Evolutionary conservation across 2,888 invertebrate genomes (phyloP).

Genomic region (Metopia argyrocephala): DNA sequence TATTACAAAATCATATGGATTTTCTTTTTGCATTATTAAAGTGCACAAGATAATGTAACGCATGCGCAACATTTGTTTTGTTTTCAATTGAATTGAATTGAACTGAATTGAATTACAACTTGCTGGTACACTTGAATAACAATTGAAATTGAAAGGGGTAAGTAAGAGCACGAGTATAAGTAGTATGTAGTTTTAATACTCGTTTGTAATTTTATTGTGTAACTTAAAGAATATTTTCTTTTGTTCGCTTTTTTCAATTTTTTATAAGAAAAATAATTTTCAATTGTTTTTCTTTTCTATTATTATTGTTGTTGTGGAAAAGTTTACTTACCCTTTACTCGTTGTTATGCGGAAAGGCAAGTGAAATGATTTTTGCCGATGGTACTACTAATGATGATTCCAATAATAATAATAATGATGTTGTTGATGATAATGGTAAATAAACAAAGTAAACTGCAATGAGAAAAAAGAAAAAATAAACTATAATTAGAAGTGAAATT

Average conservation of each 20-base stretch:
- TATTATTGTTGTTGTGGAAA: not conserved
- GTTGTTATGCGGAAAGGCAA: conserved; percentile 55
- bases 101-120: not conserved
- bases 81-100: conserved; percentile 1
- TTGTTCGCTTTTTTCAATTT: conserved; percentile 2
- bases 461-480: conserved; percentile 30
- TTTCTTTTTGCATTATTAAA: conserved; percentile 2
- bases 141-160: not conserved
- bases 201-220: not conserved
- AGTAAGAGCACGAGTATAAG: conserved; percentile 39
- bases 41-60: too few species aligned
- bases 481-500: too few species aligned
- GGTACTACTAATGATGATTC: not conserved
- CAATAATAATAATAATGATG: not conserved
- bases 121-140: not conserved
- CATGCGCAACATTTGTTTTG: conserved; percentile 42
- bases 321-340: conserved; percentile 58
- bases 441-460: conserved; percentile 42
- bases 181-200: not conserved
- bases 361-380: conserved; percentile 29
- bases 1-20: conserved; percentile 1
- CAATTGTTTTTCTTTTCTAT: conserved; percentile 4
- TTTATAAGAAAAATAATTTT: conserved; percentile 35
- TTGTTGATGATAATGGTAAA: conserved; percentile 18
- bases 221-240: conserved; percentile 12